Conservation (phyloP, 2,797 vertebrate genomes). For the Molossus molossus region DNA sequence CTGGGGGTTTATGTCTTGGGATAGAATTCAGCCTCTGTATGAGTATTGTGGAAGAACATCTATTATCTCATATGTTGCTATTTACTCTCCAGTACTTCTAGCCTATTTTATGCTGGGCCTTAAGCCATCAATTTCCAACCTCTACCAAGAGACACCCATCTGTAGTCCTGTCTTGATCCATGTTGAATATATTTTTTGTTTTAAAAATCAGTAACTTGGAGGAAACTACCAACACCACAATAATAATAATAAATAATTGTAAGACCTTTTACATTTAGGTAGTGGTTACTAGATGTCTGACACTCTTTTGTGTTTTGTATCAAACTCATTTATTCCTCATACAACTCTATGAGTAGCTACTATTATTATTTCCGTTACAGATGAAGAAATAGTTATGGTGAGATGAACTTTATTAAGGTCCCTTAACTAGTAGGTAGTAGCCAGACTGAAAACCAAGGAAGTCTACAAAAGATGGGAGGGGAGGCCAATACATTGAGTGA, state of each 20-base stretch:
- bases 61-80: not conserved
- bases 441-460: not conserved
- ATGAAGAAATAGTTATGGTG: not conserved
- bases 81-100: not conserved
- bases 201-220: conserved; percentile 50
- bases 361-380: conserved; percentile 23
- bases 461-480: not conserved
- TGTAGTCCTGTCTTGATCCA: not conserved
- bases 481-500: not conserved
- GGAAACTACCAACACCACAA: not conserved
- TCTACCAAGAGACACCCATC: not conserved
- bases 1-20: no score
- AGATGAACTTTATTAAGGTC: not conserved
- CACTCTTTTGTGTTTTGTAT: not conserved
- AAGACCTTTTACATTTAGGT: not conserved
- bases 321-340: not conserved
- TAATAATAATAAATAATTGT: not conserved
- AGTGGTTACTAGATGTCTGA: not conserved
- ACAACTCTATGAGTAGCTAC: not conserved
- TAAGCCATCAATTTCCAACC: not conserved
- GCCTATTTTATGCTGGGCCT: not conserved
- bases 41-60: not conserved
- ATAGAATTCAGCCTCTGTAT: not conserved
- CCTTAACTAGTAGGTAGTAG: not conserved
- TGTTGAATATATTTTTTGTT: conserved; percentile 50